Evolutionary conservation across 2,113 vertebrate genomes (phyloP).

Genomic region (Ochotona princeps): DNA sequence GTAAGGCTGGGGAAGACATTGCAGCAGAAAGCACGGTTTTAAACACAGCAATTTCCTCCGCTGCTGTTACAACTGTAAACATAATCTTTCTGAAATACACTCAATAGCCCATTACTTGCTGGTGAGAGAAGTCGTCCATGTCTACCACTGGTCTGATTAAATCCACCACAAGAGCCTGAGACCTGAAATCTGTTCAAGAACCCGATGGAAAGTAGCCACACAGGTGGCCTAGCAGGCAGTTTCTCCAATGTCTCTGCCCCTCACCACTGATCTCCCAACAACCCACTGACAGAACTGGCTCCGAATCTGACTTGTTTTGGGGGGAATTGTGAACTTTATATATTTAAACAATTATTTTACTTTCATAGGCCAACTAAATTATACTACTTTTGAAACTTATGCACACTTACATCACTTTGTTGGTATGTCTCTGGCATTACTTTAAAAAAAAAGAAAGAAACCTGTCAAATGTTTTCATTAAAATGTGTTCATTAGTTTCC

Average conservation of each 20-base stretch:
- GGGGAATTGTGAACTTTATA: background rate
- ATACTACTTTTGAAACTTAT: conserved; percentile 38
- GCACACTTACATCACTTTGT: conserved; percentile 28
- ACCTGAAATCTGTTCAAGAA: conserved; percentile 4
- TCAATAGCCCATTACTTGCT: background rate
- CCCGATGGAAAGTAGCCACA: background rate
- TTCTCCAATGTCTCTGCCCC: background rate
- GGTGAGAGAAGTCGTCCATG: background rate
- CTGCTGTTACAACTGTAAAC: background rate
- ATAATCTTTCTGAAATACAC: background rate
- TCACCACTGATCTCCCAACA: background rate
- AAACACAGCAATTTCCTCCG: background rate
- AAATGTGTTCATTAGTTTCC: conserved; percentile 29
- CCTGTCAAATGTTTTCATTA: conserved; percentile 44
- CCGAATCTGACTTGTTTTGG: background rate
- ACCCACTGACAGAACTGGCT: background rate
- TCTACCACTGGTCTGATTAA: background rate
- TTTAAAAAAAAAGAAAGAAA: conserved; percentile 13
- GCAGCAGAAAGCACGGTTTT: background rate
- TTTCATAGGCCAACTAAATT: background rate
- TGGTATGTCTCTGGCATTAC: conserved; percentile 48
- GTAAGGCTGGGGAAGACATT: background rate
- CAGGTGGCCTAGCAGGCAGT: background rate
- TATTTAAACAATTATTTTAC: background rate
- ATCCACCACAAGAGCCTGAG: background rate